These are phyloP conservation scores for Synaphobranchus kaupii DNA, from an alignment of 2,797 vertebrate genomes.

Conservation along the genomic window DNA sequence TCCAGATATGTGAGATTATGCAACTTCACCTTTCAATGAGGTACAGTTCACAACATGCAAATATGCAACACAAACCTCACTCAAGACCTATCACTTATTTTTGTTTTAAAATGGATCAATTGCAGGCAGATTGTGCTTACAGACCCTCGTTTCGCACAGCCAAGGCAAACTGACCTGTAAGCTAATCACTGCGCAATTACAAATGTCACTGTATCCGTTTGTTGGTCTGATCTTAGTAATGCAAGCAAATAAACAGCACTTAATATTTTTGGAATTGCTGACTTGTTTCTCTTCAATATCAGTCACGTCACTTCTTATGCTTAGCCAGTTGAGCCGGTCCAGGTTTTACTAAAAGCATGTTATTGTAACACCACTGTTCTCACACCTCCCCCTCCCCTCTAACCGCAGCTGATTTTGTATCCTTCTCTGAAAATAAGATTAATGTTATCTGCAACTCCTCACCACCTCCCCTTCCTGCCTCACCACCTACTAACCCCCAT, in stretches of 20 bases:
- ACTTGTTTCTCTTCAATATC: not conserved
- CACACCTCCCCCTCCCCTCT: no score
- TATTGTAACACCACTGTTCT: no score
- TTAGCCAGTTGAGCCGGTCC: not conserved
- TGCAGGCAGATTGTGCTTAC: no score
- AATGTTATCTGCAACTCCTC: no score
- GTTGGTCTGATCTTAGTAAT: not conserved
- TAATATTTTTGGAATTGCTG: no score
- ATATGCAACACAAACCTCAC: not conserved
- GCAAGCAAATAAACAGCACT: not conserved
- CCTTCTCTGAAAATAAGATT: no score
- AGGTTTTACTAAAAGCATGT: no score
- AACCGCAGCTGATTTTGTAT: no score
- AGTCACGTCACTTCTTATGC: not conserved
- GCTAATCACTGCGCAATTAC: not conserved
- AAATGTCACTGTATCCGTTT: not conserved
- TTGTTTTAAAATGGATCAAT: not conserved
- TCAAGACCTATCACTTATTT: not conserved
- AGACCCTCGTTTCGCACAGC: not conserved
- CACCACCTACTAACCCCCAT: no score
- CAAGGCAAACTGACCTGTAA: not conserved
- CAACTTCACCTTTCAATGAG: not conserved
- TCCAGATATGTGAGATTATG: not conserved
- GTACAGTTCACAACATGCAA: not conserved
- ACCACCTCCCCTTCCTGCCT: no score